These are phyloP conservation scores for Lithophane ornitopus DNA, from an alignment of 2,888 invertebrate genomes.

Conservation along the genomic window DNA sequence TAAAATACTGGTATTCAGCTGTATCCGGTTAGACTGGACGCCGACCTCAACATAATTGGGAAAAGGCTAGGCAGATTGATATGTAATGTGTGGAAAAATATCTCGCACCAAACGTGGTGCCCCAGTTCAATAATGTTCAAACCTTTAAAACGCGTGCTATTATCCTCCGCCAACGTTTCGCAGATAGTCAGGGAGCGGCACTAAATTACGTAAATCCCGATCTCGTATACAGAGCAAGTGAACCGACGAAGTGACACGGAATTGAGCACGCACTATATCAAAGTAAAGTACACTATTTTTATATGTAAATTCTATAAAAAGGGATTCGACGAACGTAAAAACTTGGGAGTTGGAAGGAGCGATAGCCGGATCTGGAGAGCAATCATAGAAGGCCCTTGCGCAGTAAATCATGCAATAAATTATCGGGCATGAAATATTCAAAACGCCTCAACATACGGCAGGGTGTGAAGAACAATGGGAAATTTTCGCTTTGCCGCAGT, in stretches of 20 bases:
- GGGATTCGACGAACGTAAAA: slow-evolving; percentile 70
- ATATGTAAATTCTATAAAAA: slow-evolving; percentile 77
- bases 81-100: slow-evolving; percentile 10
- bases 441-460: slow-evolving; percentile 81
- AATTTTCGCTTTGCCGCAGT: slow-evolving; percentile 73
- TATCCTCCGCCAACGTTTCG: slow-evolving; percentile 44
- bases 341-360: slow-evolving; percentile 65
- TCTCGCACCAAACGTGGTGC: slow-evolving; percentile 4
- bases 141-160: slow-evolving; percentile 49
- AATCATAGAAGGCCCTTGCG: slow-evolving; percentile 76
- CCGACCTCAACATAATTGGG: too few species aligned
- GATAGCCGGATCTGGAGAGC: slow-evolving; percentile 67
- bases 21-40: too few species aligned
- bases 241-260: slow-evolving; percentile 61
- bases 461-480: slow-evolving; percentile 81
- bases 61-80: too few species aligned
- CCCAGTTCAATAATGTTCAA: slow-evolving; percentile 38
- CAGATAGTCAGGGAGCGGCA: slow-evolving; percentile 55
- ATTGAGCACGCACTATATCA: slow-evolving; percentile 66
- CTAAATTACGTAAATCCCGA: slow-evolving; percentile 56
- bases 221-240: slow-evolving; percentile 54
- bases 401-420: slow-evolving; percentile 89
- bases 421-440: slow-evolving; percentile 88
- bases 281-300: slow-evolving; percentile 72
- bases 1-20: too few species aligned